Base-by-base conservation (phyloP, 2,888 invertebrate species). In the Drosophila birchii region DNA sequence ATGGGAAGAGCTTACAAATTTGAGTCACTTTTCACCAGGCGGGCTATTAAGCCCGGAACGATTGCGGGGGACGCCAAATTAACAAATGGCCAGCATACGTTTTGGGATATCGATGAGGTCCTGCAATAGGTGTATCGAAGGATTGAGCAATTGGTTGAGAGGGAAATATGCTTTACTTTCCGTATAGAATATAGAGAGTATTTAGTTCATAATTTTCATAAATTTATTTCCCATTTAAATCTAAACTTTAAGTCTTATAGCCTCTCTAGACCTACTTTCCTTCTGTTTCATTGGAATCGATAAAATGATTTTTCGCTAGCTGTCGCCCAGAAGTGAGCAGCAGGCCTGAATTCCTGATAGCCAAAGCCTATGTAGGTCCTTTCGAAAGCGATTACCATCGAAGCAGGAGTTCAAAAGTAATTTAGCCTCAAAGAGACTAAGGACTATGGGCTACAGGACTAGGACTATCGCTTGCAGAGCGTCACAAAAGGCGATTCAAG, bases 11-110 rank as follows among this genome's bases (percentile, higher is more conserved):
- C 68, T 75, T 51, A 67, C 73, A 73, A 75, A 73, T 73, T 75
- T 54, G 76, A 51, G 76, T 55, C 58, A 75, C 76, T 67, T 73
- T 73, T 73, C 67, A 73, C 67, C 57, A 66, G 54, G 18, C 63
- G 55, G 61, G 43, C 61, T 47, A 58, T 72, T 60, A 71, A 49
- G 43, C 41, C 29, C 36, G 32, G 14, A 29, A 53, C 34, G 44
- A 43, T 43, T 43, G 32, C 34, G 43, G 18, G 38, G 29, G 41
- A 47, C 61, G 43, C 16, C 49, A 73, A 74, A 71, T 71, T 62
- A 71, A 71, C 74, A 71, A 71, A 70, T 68, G 39, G 56, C 18
- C 20, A 7, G 39, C 70, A 39, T 43, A 39, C 41, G 20, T 20
- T 66, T 66, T 39, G 12, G 61, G 83, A 64, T 76, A 72, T 69